Percentiles rank a stretch among this genome's conserved stretches.
Conservation (phyloP, 2,888 invertebrate genomes). For the Eupithecia insigniata region DNA sequence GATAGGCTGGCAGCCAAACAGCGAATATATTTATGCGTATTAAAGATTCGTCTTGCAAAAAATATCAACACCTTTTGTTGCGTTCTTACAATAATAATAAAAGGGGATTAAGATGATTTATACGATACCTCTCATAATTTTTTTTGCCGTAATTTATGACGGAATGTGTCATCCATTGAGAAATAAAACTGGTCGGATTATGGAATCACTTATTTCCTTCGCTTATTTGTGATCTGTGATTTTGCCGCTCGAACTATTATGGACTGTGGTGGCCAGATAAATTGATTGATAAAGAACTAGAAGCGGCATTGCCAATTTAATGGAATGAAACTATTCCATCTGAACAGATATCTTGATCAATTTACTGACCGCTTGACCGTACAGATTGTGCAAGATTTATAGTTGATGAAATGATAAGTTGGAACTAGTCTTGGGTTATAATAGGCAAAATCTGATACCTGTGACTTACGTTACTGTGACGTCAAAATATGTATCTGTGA, state of each 20-base stretch:
- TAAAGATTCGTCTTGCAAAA: slow-evolving; percentile 6
- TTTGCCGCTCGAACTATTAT: slow-evolving; percentile 48
- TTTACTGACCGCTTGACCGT: slow-evolving; percentile 52
- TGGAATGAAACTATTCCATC: slow-evolving; percentile 66
- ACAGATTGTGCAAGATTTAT: slow-evolving; percentile 64
- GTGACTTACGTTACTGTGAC: too few species aligned
- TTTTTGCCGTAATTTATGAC: slow-evolving; percentile 16
- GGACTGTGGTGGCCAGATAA: slow-evolving; percentile 64
- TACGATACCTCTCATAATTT: neutral
- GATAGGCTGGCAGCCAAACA: slow-evolving; percentile 13
- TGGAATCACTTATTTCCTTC: slow-evolving; percentile 65
- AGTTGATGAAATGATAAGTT: slow-evolving; percentile 51
- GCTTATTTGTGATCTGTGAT: slow-evolving; percentile 15
- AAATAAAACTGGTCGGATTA: slow-evolving; percentile 65
- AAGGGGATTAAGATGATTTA: slow-evolving; percentile 12
- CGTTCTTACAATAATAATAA: slow-evolving; percentile 15
- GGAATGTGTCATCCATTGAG: slow-evolving; percentile 53
- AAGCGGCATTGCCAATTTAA: slow-evolving; percentile 72
- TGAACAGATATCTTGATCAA: slow-evolving; percentile 65
- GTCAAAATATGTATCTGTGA: too few species aligned
- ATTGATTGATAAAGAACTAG: slow-evolving; percentile 78
- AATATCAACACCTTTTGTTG: slow-evolving; percentile 18
- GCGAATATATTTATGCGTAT: neutral
- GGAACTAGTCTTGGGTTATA: too few species aligned
- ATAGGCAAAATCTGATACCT: too few species aligned